A percentile compares a stretch with the other conserved stretches of the same genome.
phyloP scores from a whole-genome alignment of 1,140 invertebrate genomes.

The Drosophila erecta region DNA sequence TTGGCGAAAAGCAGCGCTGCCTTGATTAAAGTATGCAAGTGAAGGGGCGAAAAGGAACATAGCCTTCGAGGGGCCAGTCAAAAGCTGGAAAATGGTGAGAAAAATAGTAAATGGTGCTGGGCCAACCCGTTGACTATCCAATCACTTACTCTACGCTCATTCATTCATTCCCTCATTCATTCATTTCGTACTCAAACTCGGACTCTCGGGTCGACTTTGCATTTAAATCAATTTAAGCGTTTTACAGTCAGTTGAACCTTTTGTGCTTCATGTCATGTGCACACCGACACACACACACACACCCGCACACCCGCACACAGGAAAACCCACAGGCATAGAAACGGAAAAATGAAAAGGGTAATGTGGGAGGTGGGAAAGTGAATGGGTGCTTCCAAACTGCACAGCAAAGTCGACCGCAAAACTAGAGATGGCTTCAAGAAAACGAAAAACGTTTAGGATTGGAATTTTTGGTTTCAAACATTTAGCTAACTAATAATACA shows the following conservation, averaged over 20 bases:
- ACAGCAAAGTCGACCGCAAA: conserved; percentile 40
- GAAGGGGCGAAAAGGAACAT: conserved; percentile 3
- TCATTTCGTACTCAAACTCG: conserved; percentile 34
- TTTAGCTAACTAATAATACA: too few species aligned
- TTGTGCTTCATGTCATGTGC: conserved; percentile 64
- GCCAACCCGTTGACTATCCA: conserved; percentile 31
- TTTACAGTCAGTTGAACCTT: conserved; percentile 81
- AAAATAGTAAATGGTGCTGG: neutral
- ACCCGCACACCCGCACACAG: conserved; percentile 2
- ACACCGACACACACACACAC: conserved; percentile 33
- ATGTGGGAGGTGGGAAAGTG: conserved; percentile 1
- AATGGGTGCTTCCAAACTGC: conserved; percentile 13
- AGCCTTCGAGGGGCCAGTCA: neutral
- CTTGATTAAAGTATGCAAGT: neutral
- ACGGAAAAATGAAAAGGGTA: conserved; percentile 29
- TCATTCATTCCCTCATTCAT: conserved; percentile 56
- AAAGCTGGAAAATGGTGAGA: conserved; percentile 5
- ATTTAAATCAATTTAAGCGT: conserved; percentile 83
- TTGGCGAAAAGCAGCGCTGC: too few species aligned
- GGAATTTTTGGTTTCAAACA: too few species aligned
- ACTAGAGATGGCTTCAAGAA: conserved; percentile 27
- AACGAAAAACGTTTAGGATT: neutral
- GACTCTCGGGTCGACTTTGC: conserved; percentile 68
- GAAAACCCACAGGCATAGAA: conserved; percentile 32
- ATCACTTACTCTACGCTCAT: conserved; percentile 53